Conservation (phyloP, 2,888 invertebrate species). For the Panopea generosa region DNA sequence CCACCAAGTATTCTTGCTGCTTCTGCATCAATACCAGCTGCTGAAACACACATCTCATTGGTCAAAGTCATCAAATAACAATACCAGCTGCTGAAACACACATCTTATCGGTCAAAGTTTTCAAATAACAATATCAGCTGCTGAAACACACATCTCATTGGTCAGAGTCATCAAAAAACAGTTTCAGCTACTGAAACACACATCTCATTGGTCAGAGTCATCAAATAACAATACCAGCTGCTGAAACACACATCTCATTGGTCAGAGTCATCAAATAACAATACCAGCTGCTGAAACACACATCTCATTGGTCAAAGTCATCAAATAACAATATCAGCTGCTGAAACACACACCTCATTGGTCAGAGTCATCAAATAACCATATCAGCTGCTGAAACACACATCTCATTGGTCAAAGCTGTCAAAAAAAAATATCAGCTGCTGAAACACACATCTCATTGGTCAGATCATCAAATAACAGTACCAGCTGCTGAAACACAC, state of each 20-base stretch:
- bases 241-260: constrained; percentile 48
- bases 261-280: background rate
- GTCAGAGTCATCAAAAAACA: background rate
- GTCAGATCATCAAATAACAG: constrained; percentile 21
- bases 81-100: no score
- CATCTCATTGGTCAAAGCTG: no score
- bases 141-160: background rate
- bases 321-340: no score
- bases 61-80: constrained; percentile 1
- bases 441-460: constrained; percentile 48
- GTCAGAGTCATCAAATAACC: background rate
- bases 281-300: no score
- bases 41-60: constrained; percentile 44
- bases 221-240: constrained; percentile 61
- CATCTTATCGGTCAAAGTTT: no score
- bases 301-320: no score
- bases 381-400: no score
- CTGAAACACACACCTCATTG: background rate
- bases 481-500: constrained; percentile 64
- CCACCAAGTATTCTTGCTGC: constrained; percentile 87
- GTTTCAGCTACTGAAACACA: no score
- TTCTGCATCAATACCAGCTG: constrained; percentile 70
- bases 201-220: no score
- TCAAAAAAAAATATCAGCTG: constrained; percentile 68
- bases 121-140: no score